Evolutionary conservation across 35 echinoderm and acorn worm species (phyloP).

Genomic region (Holothuria glaberrima): DNA sequence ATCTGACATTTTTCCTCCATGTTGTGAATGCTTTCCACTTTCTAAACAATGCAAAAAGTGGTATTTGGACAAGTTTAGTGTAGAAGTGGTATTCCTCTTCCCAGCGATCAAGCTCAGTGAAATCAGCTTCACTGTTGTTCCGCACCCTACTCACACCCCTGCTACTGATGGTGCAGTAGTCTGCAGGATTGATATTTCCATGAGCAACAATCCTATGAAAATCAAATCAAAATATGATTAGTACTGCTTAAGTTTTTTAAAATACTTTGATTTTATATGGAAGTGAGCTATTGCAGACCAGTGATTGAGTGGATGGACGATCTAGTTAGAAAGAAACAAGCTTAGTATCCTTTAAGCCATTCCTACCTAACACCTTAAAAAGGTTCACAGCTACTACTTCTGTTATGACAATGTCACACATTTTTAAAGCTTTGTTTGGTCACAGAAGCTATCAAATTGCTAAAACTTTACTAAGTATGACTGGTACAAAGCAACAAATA

Average conservation of each 20-base stretch:
- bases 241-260: not conserved
- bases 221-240: not conserved
- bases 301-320: not conserved
- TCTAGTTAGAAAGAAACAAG: no score
- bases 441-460: no score
- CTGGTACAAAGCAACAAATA: no score
- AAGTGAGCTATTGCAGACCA: not conserved
- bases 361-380: no score
- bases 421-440: no score
- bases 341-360: no score
- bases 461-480: no score
- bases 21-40: slow-evolving; percentile 98
- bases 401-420: no score
- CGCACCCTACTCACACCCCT: slow-evolving; percentile 86
- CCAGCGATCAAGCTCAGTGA: slow-evolving; percentile 95
- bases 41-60: slow-evolving; percentile 84
- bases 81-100: slow-evolving; percentile 96
- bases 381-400: no score
- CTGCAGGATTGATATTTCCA: slow-evolving; percentile 83
- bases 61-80: slow-evolving; percentile 83
- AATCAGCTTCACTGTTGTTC: slow-evolving; percentile 84
- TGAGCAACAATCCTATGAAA: slow-evolving; percentile 90
- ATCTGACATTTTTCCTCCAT: slow-evolving; percentile 94
- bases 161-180: slow-evolving; percentile 94
- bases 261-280: not conserved